Evolutionary conservation across 1,140 invertebrate species (phyloP).

Genomic region (Cherax quadricarinatus): DNA sequence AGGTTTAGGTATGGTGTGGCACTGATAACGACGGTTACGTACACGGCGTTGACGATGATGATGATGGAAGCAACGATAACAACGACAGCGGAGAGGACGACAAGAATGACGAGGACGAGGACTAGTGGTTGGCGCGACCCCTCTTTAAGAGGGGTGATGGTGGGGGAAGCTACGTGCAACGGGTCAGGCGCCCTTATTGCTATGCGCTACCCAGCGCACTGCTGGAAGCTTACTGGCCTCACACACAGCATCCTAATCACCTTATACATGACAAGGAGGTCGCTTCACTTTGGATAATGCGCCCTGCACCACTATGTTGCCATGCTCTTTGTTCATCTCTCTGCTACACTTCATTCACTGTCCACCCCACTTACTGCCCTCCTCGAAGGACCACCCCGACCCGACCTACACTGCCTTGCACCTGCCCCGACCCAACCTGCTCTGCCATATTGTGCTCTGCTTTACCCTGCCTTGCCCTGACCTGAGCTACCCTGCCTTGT

Average conservation of each 20-base stretch:
- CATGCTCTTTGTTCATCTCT: slow-evolving; percentile 44
- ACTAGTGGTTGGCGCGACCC: slow-evolving; percentile 25
- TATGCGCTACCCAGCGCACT: slow-evolving; percentile 15
- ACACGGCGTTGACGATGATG: no score
- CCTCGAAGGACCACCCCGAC: not conserved
- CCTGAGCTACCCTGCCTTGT: not conserved
- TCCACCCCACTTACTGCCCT: slow-evolving; percentile 19
- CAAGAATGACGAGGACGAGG: not conserved
- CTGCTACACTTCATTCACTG: slow-evolving; percentile 17
- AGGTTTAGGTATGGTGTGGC: no score
- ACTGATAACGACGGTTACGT: no score
- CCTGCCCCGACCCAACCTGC: not conserved
- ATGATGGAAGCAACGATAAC: no score
- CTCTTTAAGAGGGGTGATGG: slow-evolving; percentile 53
- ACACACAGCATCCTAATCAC: slow-evolving; percentile 48
- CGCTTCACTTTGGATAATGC: slow-evolving; percentile 47
- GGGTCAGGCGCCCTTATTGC: slow-evolving; percentile 57
- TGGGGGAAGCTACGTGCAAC: slow-evolving; percentile 50
- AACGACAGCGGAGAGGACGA: no score
- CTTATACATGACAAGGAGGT: slow-evolving; percentile 54
- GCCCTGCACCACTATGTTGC: slow-evolving; percentile 36
- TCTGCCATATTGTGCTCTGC: not conserved
- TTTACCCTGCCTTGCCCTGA: not conserved
- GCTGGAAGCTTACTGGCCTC: slow-evolving; percentile 50
- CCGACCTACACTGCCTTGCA: not conserved